phyloP scores from a whole-genome alignment of 2,888 invertebrate genomes.

The Ectropis crepuscularia region DNA sequence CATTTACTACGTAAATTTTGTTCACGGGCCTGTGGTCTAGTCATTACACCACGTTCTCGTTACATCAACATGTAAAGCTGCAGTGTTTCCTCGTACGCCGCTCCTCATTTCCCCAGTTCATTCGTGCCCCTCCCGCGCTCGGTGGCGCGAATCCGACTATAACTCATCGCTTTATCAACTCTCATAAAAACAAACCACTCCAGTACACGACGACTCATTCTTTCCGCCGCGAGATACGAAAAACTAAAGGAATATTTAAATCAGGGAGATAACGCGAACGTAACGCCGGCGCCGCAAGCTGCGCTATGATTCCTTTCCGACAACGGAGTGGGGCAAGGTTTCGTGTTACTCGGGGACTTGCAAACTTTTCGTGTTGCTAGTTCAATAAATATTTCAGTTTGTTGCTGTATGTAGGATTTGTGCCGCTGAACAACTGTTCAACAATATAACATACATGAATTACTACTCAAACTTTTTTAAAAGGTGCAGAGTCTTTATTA shows the following conservation, averaged over 20 bases:
- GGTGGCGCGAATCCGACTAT: conserved; percentile 20
- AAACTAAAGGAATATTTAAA: conserved; percentile 44
- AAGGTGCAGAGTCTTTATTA: no score
- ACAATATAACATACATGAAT: no score
- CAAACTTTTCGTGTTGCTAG: no score
- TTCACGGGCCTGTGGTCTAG: no score
- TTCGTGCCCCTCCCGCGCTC: neutral
- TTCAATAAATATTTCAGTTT: neutral
- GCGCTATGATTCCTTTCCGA: conserved; percentile 12
- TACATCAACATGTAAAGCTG: no score
- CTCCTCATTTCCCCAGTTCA: no score
- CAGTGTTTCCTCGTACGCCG: no score
- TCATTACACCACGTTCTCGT: no score
- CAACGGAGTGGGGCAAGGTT: neutral
- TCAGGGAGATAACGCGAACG: conserved; percentile 38
- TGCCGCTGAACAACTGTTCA: no score
- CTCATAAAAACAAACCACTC: conserved; percentile 43
- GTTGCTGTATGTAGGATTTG: no score
- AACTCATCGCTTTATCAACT: conserved; percentile 38
- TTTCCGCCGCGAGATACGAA: conserved; percentile 36
- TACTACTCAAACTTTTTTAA: no score
- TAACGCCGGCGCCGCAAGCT: conserved; percentile 7
- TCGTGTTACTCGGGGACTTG: neutral
- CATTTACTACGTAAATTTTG: no score
- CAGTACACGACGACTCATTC: conserved; percentile 40